Evolutionary conservation across 2,888 invertebrate genomes (phyloP).

Genomic region (Morpho deidamia): DNA sequence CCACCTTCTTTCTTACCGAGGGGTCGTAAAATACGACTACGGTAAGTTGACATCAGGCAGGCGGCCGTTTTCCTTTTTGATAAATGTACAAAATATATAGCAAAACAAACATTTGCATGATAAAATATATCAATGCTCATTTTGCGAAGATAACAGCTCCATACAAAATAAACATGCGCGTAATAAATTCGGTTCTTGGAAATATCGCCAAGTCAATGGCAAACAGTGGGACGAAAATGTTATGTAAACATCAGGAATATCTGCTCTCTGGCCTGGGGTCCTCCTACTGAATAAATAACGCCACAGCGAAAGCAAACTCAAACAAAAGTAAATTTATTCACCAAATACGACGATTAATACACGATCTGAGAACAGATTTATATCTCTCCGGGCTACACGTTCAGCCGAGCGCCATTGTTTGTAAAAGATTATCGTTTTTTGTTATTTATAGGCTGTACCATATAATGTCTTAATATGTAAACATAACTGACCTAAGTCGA

Average conservation of each 20-base stretch:
- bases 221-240: slow-evolving; percentile 59
- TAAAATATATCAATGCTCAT: slow-evolving; percentile 14
- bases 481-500: too few species aligned
- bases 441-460: slow-evolving; percentile 4
- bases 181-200: slow-evolving; percentile 58
- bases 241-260: slow-evolving; percentile 65
- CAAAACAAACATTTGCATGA: background rate
- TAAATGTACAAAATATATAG: too few species aligned
- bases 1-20: too few species aligned
- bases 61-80: too few species aligned
- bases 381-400: slow-evolving; percentile 34
- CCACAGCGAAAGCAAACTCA: slow-evolving; percentile 67
- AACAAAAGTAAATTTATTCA: slow-evolving; percentile 77
- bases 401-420: slow-evolving; percentile 14
- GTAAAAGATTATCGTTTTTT: slow-evolving; percentile 16
- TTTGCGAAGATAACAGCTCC: slow-evolving; percentile 17
- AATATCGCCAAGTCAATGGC: slow-evolving; percentile 52
- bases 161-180: slow-evolving; percentile 31
- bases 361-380: slow-evolving; percentile 65
- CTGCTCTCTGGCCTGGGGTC: slow-evolving; percentile 58
- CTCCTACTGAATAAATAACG: slow-evolving; percentile 71
- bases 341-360: slow-evolving; percentile 75
- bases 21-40: too few species aligned
- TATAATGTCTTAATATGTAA: too few species aligned
- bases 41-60: too few species aligned